phyloP scores from a whole-genome alignment of 2,888 invertebrate species.

The Rapana venosa region DNA sequence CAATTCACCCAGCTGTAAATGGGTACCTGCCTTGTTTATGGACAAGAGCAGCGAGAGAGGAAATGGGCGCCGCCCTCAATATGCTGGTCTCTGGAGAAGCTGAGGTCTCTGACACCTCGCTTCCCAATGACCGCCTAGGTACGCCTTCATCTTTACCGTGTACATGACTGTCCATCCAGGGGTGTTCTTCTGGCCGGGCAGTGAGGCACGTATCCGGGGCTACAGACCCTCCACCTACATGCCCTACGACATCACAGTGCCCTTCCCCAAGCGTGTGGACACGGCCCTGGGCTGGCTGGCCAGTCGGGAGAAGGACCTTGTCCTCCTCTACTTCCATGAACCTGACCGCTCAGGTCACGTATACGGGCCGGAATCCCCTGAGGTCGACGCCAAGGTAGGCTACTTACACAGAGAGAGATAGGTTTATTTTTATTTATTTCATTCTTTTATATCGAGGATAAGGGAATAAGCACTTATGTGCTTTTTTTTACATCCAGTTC shows the following conservation, averaged over 20 bases:
- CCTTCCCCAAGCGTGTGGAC: slow-evolving; percentile 82
- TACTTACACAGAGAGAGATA: not conserved
- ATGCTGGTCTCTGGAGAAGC: too few species aligned
- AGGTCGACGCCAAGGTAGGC: slow-evolving; percentile 56
- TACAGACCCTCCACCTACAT: slow-evolving; percentile 76
- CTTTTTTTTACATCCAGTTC: too few species aligned
- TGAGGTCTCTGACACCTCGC: too few species aligned
- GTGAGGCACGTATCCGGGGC: slow-evolving; percentile 80
- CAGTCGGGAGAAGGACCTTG: slow-evolving; percentile 58
- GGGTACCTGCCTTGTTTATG: too few species aligned
- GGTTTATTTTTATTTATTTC: too few species aligned
- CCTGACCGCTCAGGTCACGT: slow-evolving; percentile 63
- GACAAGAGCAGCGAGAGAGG: too few species aligned
- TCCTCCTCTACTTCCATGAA: slow-evolving; percentile 63
- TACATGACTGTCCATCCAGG: slow-evolving; percentile 45
- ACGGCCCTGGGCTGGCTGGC: slow-evolving; percentile 79
- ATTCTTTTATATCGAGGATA: too few species aligned
- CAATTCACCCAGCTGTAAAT: too few species aligned
- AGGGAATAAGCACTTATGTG: too few species aligned
- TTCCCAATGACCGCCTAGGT: not conserved
- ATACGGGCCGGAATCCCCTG: slow-evolving; percentile 60
- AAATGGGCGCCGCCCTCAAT: too few species aligned
- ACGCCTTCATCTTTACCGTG: not conserved
- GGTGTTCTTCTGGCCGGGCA: slow-evolving; percentile 84
- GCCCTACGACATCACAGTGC: slow-evolving; percentile 77